Percentiles rank a stretch among this genome's conserved stretches.
Conservation (phyloP, 1,140 invertebrate species). For the Cylas formicarius region DNA sequence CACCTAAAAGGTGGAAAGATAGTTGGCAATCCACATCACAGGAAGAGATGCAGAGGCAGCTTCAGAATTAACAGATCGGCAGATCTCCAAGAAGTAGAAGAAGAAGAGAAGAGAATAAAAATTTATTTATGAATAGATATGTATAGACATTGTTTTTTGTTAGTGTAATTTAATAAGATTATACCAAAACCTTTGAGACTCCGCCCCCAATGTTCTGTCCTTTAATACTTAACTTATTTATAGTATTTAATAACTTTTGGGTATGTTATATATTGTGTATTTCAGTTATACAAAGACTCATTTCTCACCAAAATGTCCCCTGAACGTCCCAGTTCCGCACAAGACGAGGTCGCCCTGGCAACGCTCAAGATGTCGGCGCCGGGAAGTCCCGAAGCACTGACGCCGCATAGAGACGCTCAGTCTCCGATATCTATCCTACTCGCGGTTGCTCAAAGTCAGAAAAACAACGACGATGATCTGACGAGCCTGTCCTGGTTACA, state of each 20-base stretch:
- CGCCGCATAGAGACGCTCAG: slow-evolving; percentile 34
- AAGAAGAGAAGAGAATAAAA: too few species aligned
- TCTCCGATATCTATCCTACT: slow-evolving; percentile 38
- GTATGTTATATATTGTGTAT: background rate
- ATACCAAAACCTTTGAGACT: too few species aligned
- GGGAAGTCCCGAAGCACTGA: slow-evolving; percentile 36
- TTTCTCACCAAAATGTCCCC: slow-evolving; percentile 34
- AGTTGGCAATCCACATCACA: too few species aligned
- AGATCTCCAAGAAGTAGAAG: too few species aligned
- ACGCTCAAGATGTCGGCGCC: slow-evolving; percentile 38
- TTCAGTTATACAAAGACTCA: background rate
- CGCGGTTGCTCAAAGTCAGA: slow-evolving; percentile 38
- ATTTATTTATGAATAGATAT: too few species aligned
- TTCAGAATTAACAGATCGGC: too few species aligned
- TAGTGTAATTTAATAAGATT: too few species aligned
- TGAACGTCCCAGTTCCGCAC: slow-evolving; percentile 35
- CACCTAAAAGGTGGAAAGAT: too few species aligned
- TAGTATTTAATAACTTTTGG: background rate
- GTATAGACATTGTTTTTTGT: too few species aligned
- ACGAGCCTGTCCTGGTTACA: slow-evolving; percentile 86
- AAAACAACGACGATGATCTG: slow-evolving; percentile 52
- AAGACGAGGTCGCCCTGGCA: slow-evolving; percentile 30
- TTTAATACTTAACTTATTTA: slow-evolving; percentile 1
- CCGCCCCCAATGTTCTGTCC: background rate
- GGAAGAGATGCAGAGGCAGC: too few species aligned